A percentile compares a stretch with the other conserved stretches of the same genome.
phyloP scores from a whole-genome alignment of 1,140 invertebrate genomes.

The Cydia splendana region DNA sequence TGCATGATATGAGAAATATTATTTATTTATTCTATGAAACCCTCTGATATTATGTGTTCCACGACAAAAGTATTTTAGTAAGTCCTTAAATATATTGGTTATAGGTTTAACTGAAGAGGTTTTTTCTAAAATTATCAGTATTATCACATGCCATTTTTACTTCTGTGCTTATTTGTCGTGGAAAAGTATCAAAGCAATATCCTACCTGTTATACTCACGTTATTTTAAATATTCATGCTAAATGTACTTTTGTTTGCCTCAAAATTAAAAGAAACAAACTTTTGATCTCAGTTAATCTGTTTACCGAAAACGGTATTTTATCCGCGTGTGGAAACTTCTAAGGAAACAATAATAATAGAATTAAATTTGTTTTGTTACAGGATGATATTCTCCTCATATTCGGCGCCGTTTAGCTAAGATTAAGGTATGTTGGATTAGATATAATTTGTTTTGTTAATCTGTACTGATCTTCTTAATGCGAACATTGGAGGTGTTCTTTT shows the following conservation, averaged over 20 bases:
- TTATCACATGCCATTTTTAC: too few species aligned
- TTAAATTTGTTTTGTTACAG: slow-evolving; percentile 63
- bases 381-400: slow-evolving; percentile 74
- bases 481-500: slow-evolving; percentile 21
- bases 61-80: too few species aligned
- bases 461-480: slow-evolving; percentile 13
- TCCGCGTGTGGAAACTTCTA: slow-evolving; percentile 20
- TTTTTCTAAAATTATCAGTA: too few species aligned
- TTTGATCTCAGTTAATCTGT: slow-evolving; percentile 17
- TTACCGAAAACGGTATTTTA: neutral
- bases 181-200: neutral
- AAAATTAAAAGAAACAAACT: neutral
- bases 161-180: neutral
- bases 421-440: slow-evolving; percentile 42
- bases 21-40: too few species aligned
- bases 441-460: slow-evolving; percentile 25
- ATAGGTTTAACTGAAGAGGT: too few species aligned
- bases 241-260: neutral
- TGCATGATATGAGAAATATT: too few species aligned
- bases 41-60: too few species aligned
- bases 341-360: slow-evolving; percentile 11
- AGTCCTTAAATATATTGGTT: too few species aligned
- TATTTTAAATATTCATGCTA: slow-evolving; percentile 2
- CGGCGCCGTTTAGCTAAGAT: slow-evolving; percentile 73
- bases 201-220: neutral